phyloP scores from a whole-genome alignment of 1,140 invertebrate genomes.

The Temnothorax nylanderi region DNA sequence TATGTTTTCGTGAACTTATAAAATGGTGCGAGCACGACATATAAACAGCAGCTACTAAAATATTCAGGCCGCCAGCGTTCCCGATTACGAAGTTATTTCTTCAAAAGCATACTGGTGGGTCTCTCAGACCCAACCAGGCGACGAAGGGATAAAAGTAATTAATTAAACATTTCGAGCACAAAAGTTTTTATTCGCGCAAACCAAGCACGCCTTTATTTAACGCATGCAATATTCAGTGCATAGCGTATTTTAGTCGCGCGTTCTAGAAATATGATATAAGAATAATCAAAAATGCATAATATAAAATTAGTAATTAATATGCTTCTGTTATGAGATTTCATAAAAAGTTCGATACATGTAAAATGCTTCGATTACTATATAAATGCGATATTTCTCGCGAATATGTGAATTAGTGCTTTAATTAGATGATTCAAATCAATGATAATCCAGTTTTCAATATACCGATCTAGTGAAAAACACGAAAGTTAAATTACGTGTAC shows the following conservation, averaged over 20 bases:
- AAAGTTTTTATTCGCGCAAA: neutral
- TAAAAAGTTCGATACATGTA: neutral
- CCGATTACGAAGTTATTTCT: too few relatives aligned
- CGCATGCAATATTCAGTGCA: neutral
- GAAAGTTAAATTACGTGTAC: neutral
- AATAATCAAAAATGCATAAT: neutral
- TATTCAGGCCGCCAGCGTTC: too few relatives aligned
- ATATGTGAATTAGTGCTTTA: constrained; percentile 8
- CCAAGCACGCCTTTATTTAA: neutral
- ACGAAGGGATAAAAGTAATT: constrained; percentile 10
- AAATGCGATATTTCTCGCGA: neutral
- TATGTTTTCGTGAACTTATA: too few relatives aligned
- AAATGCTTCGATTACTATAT: neutral
- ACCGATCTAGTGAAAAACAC: neutral
- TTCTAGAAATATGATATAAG: neutral
- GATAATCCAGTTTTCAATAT: neutral
- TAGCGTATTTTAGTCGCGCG: constrained; percentile 3
- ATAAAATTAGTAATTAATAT: neutral
- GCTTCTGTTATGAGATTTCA: neutral
- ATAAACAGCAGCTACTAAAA: too few relatives aligned
- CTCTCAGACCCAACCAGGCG: too few relatives aligned
- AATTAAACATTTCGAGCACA: constrained; percentile 8
- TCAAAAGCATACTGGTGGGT: too few relatives aligned
- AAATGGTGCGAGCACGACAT: too few relatives aligned
- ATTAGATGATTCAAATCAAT: constrained; percentile 6